Evolutionary conservation across 1,140 invertebrate genomes (phyloP), one percentile per base, ranked within the genome.

Genomic region (Zeugodacus cucurbitae): DNA sequence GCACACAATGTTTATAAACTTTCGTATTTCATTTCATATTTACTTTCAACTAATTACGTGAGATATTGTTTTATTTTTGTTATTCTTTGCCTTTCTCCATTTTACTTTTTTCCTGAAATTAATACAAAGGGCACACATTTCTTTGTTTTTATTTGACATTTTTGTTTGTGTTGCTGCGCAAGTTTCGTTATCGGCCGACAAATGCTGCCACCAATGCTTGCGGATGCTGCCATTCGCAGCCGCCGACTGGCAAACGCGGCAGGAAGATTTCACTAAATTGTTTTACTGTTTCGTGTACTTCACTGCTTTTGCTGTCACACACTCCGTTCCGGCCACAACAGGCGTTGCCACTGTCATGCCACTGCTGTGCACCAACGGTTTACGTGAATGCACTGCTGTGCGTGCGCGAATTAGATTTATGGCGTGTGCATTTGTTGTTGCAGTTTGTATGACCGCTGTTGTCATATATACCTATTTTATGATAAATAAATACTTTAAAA

Each of bases 201-300:
- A 70, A 41, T 70, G 67, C 67, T 70, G 67, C 67, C 67, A 70
- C 67, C 32, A 22, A 37, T 70, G 11, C 34, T 70, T 70, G 67
- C 32, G 67, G 67, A 70, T 37, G 67, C 67, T 70, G 67, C 34
- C 67, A 70, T 70, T 70, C 67, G 20, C 34, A 37, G 10, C 8
- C 67, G 37, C 67, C 67, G 34, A 10, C 67, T 41, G 67, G 32
- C 17, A 26, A 70, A 22, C 34, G 34, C 34, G 14, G 67, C 67
- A 70, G 67, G 67, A 70, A 70, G 67, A 70, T 70, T 37, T 70
- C 32, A 41, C 67, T 37, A 70, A 70, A 37, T 70, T 37, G 67
- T 70, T 70, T 70, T 70, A 34, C 67, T 41, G 11, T 70, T 70
- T 70, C 20, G 32, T 70, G 34, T 14, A 34, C n/a, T n/a, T n/a